phyloP scores from a whole-genome alignment of 2,888 invertebrate species.

The Nyleta sp. region DNA sequence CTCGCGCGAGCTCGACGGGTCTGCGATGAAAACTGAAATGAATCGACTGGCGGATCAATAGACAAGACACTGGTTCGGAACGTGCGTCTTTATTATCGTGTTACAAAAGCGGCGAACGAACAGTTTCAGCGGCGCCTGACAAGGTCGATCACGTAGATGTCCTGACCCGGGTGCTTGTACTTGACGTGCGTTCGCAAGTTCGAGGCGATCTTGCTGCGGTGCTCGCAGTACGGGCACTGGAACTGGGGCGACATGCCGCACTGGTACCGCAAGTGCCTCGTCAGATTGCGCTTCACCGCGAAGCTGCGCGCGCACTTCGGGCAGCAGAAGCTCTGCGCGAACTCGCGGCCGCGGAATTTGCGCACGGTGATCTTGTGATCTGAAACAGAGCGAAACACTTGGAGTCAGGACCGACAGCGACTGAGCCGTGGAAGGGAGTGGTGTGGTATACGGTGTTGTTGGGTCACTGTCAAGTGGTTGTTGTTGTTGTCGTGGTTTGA shows the following conservation, averaged over 20 bases:
- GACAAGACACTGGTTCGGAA: constrained; percentile 32
- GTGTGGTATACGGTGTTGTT: too few species aligned
- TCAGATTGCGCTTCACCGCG: constrained; percentile 78
- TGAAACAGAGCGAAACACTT: neutral
- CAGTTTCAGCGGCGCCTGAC: neutral
- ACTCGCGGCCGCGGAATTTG: neutral
- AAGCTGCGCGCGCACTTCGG: constrained; percentile 66
- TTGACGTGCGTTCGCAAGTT: constrained; percentile 77
- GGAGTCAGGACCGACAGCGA: too few species aligned
- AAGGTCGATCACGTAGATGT: constrained; percentile 37
- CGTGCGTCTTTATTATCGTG: constrained; percentile 15
- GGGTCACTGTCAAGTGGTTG: too few species aligned
- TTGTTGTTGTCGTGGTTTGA: too few species aligned
- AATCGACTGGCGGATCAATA: constrained; percentile 16
- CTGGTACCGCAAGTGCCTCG: constrained; percentile 78
- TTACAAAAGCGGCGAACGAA: constrained; percentile 19
- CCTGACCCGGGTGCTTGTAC: constrained; percentile 15
- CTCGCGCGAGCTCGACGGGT: neutral
- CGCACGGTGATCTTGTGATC: neutral
- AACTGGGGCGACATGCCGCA: constrained; percentile 78
- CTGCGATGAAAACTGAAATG: constrained; percentile 22
- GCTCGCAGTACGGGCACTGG: constrained; percentile 79
- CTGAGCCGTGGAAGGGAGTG: too few species aligned
- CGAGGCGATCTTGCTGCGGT: constrained; percentile 76
- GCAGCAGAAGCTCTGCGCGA: constrained; percentile 12